Conservation (phyloP, 53 echinoderm and acorn worm species). For the Astropecten irregularis region DNA sequence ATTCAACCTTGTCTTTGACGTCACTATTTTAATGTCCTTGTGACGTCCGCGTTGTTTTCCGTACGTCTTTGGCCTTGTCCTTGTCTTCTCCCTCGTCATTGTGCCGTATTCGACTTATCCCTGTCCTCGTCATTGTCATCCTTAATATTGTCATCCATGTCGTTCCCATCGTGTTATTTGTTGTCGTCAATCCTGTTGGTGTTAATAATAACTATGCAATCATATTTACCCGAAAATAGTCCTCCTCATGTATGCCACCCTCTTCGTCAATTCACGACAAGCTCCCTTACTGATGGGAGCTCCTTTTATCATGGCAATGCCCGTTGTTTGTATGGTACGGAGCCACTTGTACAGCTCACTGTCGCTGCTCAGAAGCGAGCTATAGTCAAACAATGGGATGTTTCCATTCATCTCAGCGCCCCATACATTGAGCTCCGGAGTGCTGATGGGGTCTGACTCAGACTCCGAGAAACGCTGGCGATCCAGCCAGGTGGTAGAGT, state of each 20-base stretch:
- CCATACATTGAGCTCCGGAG: background rate
- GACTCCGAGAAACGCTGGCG: constrained; percentile 35
- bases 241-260: constrained; percentile 72
- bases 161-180: background rate
- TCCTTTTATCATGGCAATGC: constrained; percentile 63
- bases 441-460: background rate
- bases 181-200: no score
- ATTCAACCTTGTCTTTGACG: no score
- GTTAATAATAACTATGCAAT: background rate
- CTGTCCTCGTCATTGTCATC: background rate
- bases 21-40: no score
- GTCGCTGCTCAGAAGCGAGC: constrained; percentile 67
- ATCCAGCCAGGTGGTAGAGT: constrained; percentile 25
- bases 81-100: no score
- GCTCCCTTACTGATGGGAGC: constrained; percentile 54
- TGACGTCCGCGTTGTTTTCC: no score
- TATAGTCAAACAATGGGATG: constrained; percentile 71
- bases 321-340: constrained; percentile 50
- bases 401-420: constrained; percentile 67
- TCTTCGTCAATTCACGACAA: constrained; percentile 52
- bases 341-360: constrained; percentile 71
- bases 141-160: background rate
- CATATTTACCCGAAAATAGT: constrained; percentile 81
- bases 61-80: no score
- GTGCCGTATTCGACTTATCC: background rate